Conservation (phyloP, 2,797 vertebrate genomes). For the Peromyscus attwateri region DNA sequence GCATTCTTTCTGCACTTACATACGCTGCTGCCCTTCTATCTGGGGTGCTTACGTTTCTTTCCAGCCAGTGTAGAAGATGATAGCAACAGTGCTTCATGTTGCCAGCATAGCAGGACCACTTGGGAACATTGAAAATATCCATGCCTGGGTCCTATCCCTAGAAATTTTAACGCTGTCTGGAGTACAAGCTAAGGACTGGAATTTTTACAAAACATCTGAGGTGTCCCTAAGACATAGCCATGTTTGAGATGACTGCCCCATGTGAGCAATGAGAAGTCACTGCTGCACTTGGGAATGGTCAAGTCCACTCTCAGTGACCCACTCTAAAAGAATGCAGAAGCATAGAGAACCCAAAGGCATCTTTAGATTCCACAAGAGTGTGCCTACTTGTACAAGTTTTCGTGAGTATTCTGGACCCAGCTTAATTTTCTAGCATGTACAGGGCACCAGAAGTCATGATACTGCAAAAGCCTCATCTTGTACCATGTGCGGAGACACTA, state of each 20-base stretch:
- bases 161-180: conserved; percentile 7
- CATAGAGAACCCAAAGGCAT: neutral
- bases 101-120: neutral
- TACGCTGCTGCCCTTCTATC: conserved; percentile 45
- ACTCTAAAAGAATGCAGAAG: neutral
- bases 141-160: neutral
- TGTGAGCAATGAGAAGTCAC: neutral
- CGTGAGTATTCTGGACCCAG: neutral
- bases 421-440: neutral
- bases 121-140: conserved; percentile 22
- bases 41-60: conserved; percentile 8
- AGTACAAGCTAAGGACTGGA: neutral
- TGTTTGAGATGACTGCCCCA: neutral
- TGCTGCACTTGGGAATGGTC: neutral
- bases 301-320: neutral
- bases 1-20: conserved; percentile 46
- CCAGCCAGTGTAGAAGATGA: conserved; percentile 5
- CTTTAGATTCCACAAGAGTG: neutral
- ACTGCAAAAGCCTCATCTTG: neutral
- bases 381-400: neutral
- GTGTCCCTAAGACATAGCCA: neutral
- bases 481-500: neutral
- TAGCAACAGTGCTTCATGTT: neutral
- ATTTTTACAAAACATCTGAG: conserved; percentile 35
- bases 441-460: neutral